Evolutionary conservation across 2,797 vertebrate species (phyloP).

Genomic region (Chromobotia macracanthus): DNA sequence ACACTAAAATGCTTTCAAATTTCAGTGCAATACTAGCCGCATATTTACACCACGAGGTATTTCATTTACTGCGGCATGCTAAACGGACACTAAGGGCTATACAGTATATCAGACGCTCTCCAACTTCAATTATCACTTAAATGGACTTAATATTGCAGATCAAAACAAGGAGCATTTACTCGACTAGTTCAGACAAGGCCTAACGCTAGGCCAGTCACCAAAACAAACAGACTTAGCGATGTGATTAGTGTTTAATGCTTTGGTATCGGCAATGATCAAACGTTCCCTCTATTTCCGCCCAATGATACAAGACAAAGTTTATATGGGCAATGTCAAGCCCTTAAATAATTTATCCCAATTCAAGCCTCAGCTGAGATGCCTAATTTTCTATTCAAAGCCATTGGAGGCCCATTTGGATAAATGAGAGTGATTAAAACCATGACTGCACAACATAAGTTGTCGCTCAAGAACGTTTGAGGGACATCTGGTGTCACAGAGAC

Average conservation of each 20-base stretch:
- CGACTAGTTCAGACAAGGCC: conserved; percentile 47
- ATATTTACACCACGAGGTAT: conserved; percentile 80
- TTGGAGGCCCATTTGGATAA: conserved; percentile 77
- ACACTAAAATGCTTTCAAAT: conserved; percentile 77
- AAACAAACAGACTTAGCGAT: conserved; percentile 62
- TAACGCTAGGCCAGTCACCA: conserved; percentile 63
- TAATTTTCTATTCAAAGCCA: conserved; percentile 80
- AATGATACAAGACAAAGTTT: conserved; percentile 73
- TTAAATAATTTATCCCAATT: conserved; percentile 79
- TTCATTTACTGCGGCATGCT: conserved; percentile 72
- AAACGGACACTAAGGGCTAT: conserved; percentile 70
- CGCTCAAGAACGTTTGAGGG: conserved; percentile 67
- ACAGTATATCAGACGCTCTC: conserved; percentile 66
- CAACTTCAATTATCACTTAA: conserved; percentile 78
- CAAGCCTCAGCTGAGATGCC: conserved; percentile 75
- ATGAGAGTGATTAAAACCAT: conserved; percentile 81
- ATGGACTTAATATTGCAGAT: conserved; percentile 78
- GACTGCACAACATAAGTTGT: conserved; percentile 73
- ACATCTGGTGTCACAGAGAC: conserved; percentile 80
- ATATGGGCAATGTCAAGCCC: conserved; percentile 73
- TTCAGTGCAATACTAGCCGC: conserved; percentile 77
- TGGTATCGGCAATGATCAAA: conserved; percentile 54
- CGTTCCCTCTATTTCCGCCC: conserved; percentile 65
- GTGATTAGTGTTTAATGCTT: conserved; percentile 58
- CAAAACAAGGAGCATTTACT: conserved; percentile 44